Evolutionary conservation across 2,113 vertebrate species (phyloP).

Genomic region (Boulengeromyrus knoepffleri): DNA sequence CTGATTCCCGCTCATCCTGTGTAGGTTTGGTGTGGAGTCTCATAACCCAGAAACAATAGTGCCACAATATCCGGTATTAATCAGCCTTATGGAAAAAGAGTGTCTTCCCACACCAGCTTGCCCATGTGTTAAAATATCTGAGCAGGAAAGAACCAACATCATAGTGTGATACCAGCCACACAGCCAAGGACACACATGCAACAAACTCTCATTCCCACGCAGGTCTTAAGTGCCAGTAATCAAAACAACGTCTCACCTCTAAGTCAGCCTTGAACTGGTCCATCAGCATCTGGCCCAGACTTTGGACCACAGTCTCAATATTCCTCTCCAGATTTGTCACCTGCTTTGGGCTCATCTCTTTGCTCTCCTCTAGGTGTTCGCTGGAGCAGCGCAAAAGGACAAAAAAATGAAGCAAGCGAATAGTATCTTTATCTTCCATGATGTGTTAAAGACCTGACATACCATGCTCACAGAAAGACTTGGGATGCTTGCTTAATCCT

Average conservation of each 20-base stretch:
- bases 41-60: neutral
- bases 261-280: constrained; percentile 49
- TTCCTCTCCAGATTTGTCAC: constrained; percentile 40
- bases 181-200: neutral
- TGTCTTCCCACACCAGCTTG: neutral
- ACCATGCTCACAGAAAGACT: neutral
- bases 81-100: neutral
- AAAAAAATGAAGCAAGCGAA: neutral
- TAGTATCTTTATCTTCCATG: neutral
- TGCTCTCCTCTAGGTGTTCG: constrained; percentile 46
- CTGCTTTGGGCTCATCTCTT: constrained; percentile 17
- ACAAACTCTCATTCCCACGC: neutral
- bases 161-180: neutral
- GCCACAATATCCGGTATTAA: neutral
- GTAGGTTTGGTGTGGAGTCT: neutral
- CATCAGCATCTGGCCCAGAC: constrained; percentile 40
- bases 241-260: constrained; percentile 35
- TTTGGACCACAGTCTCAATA: constrained; percentile 31
- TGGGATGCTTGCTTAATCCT: neutral
- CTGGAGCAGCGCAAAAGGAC: constrained; percentile 32
- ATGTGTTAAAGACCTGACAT: neutral
- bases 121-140: neutral
- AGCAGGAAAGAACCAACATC: neutral
- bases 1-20: neutral
- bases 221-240: neutral